These are phyloP conservation scores for Diuraphis noxia DNA, from an alignment of 1,140 invertebrate species.

Conservation along the genomic window DNA sequence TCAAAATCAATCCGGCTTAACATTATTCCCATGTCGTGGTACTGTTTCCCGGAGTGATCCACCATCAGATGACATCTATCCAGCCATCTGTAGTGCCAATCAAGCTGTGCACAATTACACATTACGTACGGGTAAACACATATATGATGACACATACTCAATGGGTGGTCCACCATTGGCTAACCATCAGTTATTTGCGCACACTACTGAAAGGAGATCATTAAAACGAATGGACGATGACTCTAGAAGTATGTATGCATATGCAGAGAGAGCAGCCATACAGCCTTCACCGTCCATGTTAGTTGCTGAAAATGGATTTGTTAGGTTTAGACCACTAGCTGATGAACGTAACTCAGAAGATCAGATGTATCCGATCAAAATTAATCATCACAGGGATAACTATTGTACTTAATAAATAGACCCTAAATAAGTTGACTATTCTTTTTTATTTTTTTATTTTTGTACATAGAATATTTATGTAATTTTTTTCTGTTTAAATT, in stretches of 20 bases:
- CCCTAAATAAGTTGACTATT: conserved; percentile 46
- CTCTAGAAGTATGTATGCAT: conserved; percentile 51
- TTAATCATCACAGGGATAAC: conserved; percentile 52
- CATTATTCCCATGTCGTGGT: conserved; percentile 71
- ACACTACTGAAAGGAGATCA: conserved; percentile 59
- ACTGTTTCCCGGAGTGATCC: conserved; percentile 57
- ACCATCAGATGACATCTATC: conserved; percentile 68
- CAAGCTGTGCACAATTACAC: conserved; percentile 82
- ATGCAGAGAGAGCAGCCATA: conserved; percentile 56
- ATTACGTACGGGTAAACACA: conserved; percentile 74
- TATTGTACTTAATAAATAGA: conserved; percentile 52
- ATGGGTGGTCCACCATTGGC: conserved; percentile 63
- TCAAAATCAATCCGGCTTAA: conserved; percentile 66
- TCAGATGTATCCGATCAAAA: conserved; percentile 50
- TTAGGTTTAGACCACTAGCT: conserved; percentile 74
- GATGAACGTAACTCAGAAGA: conserved; percentile 57
- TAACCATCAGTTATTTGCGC: conserved; percentile 56
- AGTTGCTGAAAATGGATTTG: conserved; percentile 82
- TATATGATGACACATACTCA: conserved; percentile 70
- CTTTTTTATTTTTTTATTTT: conserved; percentile 52
- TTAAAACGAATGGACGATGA: conserved; percentile 57
- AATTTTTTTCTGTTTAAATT: conserved; percentile 52
- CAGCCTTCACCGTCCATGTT: conserved; percentile 68
- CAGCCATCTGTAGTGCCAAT: conserved; percentile 81
- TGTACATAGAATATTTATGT: conserved; percentile 53